A percentile compares a stretch with the other conserved stretches of the same genome.
Conservation (phyloP, 2,113 vertebrate genomes). For the Sterrhoptilus dennistouni region DNA sequence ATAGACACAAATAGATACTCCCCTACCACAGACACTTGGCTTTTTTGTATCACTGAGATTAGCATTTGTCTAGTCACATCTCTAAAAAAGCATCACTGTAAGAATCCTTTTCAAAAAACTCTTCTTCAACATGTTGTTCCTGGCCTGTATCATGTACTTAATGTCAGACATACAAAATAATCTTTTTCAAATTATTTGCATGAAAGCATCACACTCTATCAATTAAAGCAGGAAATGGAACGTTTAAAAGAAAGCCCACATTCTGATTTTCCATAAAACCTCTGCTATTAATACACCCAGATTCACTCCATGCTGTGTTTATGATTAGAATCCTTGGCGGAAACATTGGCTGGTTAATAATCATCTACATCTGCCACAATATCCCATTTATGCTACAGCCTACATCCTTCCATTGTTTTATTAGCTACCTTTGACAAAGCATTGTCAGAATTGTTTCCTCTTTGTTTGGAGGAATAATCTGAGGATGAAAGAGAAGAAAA, state of each 20-base stretch:
- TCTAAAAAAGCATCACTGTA: not conserved
- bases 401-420: constrained; percentile 61
- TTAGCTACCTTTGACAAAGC: constrained; percentile 34
- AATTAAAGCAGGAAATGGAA: constrained; percentile 47
- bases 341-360: constrained; percentile 60
- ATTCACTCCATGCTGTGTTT: not conserved
- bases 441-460: constrained; percentile 54
- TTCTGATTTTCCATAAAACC: constrained; percentile 25
- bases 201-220: constrained; percentile 33
- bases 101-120: not conserved
- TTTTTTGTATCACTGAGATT: not conserved
- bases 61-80: not conserved
- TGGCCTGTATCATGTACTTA: not conserved
- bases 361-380: constrained; percentile 54
- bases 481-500: not conserved
- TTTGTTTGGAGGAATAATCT: not conserved
- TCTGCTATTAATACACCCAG: constrained; percentile 38
- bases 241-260: constrained; percentile 6
- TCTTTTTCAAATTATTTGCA: constrained; percentile 17
- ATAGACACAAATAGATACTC: not conserved
- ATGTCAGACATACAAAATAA: constrained; percentile 1
- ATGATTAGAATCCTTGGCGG: constrained; percentile 23
- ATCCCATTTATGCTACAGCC: constrained; percentile 42
- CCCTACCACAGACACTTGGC: not conserved
- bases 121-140: not conserved